These are phyloP conservation scores for Ophion slaviceki DNA, from an alignment of 2,888 invertebrate genomes.

Conservation along the genomic window DNA sequence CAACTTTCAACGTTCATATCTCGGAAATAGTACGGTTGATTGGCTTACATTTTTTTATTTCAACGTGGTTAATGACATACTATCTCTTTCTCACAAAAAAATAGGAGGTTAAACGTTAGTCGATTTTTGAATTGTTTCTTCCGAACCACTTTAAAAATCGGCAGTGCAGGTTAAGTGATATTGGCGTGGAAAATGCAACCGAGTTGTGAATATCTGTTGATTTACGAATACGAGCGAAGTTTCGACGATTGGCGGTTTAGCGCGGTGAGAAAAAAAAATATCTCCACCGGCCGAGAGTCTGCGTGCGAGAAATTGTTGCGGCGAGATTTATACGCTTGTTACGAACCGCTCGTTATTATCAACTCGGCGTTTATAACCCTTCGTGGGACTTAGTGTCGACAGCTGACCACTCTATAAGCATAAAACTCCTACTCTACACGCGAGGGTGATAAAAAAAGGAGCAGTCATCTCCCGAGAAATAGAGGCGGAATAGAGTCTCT, in stretches of 20 bases:
- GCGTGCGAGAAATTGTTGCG: conserved; percentile 57
- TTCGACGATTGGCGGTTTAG: not conserved
- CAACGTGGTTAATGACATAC: no score
- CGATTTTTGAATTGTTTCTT: no score
- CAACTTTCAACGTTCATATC: no score
- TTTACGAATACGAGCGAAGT: not conserved
- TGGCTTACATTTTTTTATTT: no score
- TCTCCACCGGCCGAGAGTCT: conserved; percentile 21
- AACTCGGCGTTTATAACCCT: conserved; percentile 61
- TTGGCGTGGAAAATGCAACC: not conserved
- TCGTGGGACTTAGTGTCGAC: conserved; percentile 69
- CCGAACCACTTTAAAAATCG: not conserved
- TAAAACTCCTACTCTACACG: conserved; percentile 41
- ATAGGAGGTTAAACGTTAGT: no score
- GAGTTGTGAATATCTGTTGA: not conserved
- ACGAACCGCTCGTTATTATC: conserved; percentile 37
- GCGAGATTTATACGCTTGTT: conserved; percentile 46
- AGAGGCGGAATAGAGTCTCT: conserved; percentile 3
- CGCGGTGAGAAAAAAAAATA: conserved; percentile 3
- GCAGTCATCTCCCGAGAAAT: conserved; percentile 5
- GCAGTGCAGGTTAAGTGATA: not conserved
- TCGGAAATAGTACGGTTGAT: no score
- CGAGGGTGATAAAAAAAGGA: conserved; percentile 33
- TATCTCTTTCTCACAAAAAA: no score
- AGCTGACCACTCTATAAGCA: conserved; percentile 73